Conservation (phyloP, 2,888 invertebrate genomes). For the Hirtodrosophila confusa region DNA sequence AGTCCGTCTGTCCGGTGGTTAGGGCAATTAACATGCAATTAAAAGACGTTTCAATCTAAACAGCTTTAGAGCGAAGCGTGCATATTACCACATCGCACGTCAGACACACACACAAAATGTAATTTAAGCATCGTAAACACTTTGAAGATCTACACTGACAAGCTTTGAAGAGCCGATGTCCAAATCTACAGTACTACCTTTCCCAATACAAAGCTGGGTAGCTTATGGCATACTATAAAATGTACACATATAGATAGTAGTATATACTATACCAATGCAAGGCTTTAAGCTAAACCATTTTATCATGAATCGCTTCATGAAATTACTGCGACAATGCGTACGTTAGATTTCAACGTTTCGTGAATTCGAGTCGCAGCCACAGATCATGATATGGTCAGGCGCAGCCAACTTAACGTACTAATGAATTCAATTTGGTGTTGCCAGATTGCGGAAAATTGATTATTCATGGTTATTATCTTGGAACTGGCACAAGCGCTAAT, state of each 20-base stretch:
- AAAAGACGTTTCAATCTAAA: slow-evolving; percentile 78
- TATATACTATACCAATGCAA: background rate
- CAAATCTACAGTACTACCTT: slow-evolving; percentile 27
- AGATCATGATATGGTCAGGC: too few relatives aligned
- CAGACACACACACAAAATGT: slow-evolving; percentile 19
- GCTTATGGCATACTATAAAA: slow-evolving; percentile 24
- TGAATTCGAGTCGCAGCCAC: too few relatives aligned
- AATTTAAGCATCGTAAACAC: slow-evolving; percentile 54
- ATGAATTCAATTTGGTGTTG: too few relatives aligned
- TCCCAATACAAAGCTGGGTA: slow-evolving; percentile 42
- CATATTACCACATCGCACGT: slow-evolving; percentile 59
- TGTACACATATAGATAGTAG: background rate
- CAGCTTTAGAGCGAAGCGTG: slow-evolving; percentile 53
- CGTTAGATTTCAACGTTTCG: background rate
- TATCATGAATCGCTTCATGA: slow-evolving; percentile 1
- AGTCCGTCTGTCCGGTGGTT: slow-evolving; percentile 43
- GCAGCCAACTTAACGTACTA: too few relatives aligned
- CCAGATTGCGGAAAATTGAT: too few relatives aligned
- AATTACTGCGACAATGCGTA: background rate
- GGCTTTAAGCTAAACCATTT: slow-evolving; percentile 11
- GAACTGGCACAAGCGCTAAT: too few relatives aligned
- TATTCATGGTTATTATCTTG: too few relatives aligned
- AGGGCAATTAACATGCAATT: slow-evolving; percentile 80
- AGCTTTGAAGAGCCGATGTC: slow-evolving; percentile 49
- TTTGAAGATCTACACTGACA: slow-evolving; percentile 47